phyloP scores from a whole-genome alignment of 2,888 invertebrate genomes.

The Microctonus hyperodae region DNA sequence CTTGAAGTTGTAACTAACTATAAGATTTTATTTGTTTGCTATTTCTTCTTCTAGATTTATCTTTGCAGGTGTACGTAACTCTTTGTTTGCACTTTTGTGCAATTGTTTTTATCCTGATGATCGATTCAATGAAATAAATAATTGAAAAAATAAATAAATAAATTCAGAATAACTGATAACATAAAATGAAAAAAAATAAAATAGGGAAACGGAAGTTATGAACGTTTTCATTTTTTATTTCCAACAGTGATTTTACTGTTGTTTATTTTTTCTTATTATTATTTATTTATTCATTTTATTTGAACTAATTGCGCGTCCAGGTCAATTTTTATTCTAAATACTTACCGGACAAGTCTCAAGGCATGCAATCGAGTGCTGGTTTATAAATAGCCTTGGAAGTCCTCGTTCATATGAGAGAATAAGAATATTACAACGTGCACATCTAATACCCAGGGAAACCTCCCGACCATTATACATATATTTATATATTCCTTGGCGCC shows the following conservation, averaged over 20 bases:
- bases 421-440: constrained; percentile 16
- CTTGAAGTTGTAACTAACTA: neutral
- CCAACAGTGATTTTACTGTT: no score
- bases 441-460: constrained; percentile 18
- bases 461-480: constrained; percentile 25
- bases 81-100: no score
- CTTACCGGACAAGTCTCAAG: constrained; percentile 14
- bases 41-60: neutral
- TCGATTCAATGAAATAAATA: no score
- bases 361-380: constrained; percentile 24
- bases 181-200: neutral
- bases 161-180: neutral
- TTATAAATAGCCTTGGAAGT: constrained; percentile 25
- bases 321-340: constrained; percentile 21
- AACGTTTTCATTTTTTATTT: constrained; percentile 3
- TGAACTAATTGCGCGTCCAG: neutral
- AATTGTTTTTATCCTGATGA: no score
- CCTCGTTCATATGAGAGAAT: neutral
- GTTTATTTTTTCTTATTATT: neutral
- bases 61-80: no score
- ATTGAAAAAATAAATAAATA: no score
- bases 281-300: neutral
- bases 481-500: constrained; percentile 17
- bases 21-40: neutral
- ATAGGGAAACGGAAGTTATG: constrained; percentile 20